Percentiles rank a stretch among this genome's conserved stretches.
These are phyloP conservation scores for Pongo pygmaeus DNA, from an alignment of 2,113 vertebrate genomes.

Conservation along the genomic window DNA sequence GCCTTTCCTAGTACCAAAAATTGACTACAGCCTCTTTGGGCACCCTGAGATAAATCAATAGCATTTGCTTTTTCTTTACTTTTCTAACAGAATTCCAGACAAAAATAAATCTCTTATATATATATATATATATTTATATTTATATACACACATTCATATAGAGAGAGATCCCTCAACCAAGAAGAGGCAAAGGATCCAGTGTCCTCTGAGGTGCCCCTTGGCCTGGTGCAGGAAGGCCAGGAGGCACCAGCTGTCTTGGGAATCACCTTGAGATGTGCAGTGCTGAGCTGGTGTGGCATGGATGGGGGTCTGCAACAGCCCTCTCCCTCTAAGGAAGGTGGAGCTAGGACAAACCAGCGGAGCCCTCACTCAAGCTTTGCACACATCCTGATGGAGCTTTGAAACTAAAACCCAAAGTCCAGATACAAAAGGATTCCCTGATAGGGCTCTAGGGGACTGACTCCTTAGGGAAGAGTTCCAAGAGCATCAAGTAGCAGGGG, in stretches of 20 bases:
- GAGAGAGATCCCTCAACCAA: background rate
- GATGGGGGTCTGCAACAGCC: background rate
- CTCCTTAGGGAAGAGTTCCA: background rate
- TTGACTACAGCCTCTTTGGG: background rate
- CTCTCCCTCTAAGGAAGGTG: background rate
- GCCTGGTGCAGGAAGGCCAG: background rate
- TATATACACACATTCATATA: background rate
- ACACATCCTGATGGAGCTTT: background rate
- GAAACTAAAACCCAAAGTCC: background rate
- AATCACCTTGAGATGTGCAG: background rate
- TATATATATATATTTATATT: background rate
- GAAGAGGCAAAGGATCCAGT: background rate
- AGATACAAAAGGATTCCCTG: background rate
- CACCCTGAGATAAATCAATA: background rate
- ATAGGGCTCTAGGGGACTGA: background rate
- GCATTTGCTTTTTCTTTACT: background rate
- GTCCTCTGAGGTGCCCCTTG: background rate
- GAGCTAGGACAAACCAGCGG: background rate
- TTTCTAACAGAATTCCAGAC: constrained; percentile 55
- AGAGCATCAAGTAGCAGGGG: background rate
- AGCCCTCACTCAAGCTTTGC: background rate
- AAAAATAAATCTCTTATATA: constrained; percentile 59
- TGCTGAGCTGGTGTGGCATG: background rate
- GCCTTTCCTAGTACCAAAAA: background rate
- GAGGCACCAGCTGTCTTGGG: background rate